Evolutionary conservation across 2,888 invertebrate species (phyloP), one percentile per base, ranked within the genome.

Genomic region (Machimus rusticus): DNA sequence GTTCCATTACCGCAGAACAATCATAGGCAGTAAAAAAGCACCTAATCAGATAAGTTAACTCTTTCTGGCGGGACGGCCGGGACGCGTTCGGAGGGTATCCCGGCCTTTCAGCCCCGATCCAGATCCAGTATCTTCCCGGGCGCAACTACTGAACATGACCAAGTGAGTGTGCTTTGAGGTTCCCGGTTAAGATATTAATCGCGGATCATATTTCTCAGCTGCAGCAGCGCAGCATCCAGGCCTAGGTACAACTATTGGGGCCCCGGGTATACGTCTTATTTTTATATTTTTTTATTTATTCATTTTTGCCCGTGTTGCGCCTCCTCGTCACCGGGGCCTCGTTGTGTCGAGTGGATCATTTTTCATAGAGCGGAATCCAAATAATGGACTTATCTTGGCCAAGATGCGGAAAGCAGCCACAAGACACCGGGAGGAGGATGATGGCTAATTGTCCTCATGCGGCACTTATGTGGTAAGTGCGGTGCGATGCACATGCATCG

Each of bases 331-430:
- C 43, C 12, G 12, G 19, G 19, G 12, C 9, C 23, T 28, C 66
- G 46, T 46, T 79, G 46, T 79, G 19, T 76, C n/a, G 46, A 79
- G 79, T 79, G 79, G 79, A 79, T 79, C 79, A 79, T 79, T 79
- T 79, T 79, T 79, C 79, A 79, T 79, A 79, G 46, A 79, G 43
- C 39, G 28, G 46, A 79, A 46, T 79, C 6, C 79, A 79, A 79
- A 79, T 79, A 46, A 76, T 76, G 79, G 79, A 39, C 46, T 46
- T 46, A 28, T 79, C 79, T 79, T 79, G 23, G 14, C 43, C 28
- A 19, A 19, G 39, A 39, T 79, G 23, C 14, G 16, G 46, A 79
- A 28, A 28, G 23, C 19, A 28, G 23, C 16, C 37, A 19, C 2
- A 28, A 16, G 34, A 46, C 74, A 31, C 34, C 34, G 37, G 28